Base-by-base conservation (phyloP, 2,113 vertebrate genomes). In the Triplophysa dalaica region DNA sequence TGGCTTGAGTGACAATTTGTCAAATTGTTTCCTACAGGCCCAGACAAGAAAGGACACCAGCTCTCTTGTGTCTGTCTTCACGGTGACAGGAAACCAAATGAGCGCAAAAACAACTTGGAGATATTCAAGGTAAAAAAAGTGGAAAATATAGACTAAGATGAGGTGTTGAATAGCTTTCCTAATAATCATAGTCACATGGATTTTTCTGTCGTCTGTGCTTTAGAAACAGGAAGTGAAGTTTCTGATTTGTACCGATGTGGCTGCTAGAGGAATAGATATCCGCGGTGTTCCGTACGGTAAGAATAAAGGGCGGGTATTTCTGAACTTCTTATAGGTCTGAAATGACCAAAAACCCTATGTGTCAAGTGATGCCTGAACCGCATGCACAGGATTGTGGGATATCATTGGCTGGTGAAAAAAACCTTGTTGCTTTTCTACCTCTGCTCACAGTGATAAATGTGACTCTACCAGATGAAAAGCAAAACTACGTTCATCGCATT, bases 401-500 rank as follows among this genome's bases (percentile, higher is more conserved):
- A 45, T 45, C 43, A 45, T 45, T 6, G 43, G 43, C 43, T 11
- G 43, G 43, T 45, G 43, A 45, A 45, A 12, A 12, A 45, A 12
- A 12, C 43, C 9, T 45, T 5, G 5, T 45, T 45, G 10, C 43
- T 12, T 12, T 12, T 45, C 43, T 45, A 11, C 9, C 43, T 12
- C 43, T 45, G 43, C 43, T 45, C 43, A 45, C 33, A 99, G 98
- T 99, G 86, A 98, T 99, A 80, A 99, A 99, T 0, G 97, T 99
- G 86, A 99, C 97, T 0, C 94, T 99, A 72, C 98, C 98, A 2
- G 98, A 99, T 87, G 98, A 99, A 83, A 99, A 99, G 82, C 97
- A 98, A 87, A 99, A 99, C 87, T 99, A 99, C 0, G 98, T 99
- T 29, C 98, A 99, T 89, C 94, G 98, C 4, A 99, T 99, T 1